phyloP scores from a whole-genome alignment of 2,113 vertebrate species.

The Sander lucioperca region DNA sequence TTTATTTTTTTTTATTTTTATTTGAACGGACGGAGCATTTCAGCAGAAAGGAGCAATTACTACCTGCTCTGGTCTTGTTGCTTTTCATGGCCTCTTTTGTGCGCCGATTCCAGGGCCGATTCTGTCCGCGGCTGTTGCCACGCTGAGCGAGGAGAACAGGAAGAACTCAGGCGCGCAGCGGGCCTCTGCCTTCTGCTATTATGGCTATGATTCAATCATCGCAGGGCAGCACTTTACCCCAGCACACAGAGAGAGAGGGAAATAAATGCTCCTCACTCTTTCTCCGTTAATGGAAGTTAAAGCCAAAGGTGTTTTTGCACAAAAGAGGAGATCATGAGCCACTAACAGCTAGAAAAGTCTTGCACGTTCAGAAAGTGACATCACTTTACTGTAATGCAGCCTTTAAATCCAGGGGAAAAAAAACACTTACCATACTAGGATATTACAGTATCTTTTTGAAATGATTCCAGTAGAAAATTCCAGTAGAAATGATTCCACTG shows the following conservation, averaged over 20 bases:
- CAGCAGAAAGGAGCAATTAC: conserved; percentile 66
- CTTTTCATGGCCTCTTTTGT: conserved; percentile 65
- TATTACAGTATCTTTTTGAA: too few species aligned
- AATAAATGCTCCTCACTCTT: conserved; percentile 46
- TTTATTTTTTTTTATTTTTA: neutral
- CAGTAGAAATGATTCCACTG: too few species aligned
- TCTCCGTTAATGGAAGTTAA: conserved; percentile 66
- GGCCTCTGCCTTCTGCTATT: conserved; percentile 78
- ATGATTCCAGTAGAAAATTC: too few species aligned
- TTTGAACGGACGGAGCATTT: conserved; percentile 34
- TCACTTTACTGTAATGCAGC: too few species aligned
- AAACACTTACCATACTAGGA: too few species aligned
- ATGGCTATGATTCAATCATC: conserved; percentile 79
- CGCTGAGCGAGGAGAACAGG: conserved; percentile 76
- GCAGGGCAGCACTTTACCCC: conserved; percentile 65
- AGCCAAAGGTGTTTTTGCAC: conserved; percentile 73
- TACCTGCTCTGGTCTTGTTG: conserved; percentile 60
- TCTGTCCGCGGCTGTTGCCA: conserved; percentile 73
- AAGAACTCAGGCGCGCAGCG: conserved; percentile 74
- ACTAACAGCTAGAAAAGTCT: neutral
- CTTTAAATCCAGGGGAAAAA: too few species aligned
- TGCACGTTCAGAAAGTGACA: too few species aligned
- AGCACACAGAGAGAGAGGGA: conserved; percentile 47
- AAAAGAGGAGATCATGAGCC: conserved; percentile 60
- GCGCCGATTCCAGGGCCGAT: conserved; percentile 68